Evolutionary conservation across 2,113 vertebrate genomes (phyloP).

Genomic region (Paraplagusia blochii): DNA sequence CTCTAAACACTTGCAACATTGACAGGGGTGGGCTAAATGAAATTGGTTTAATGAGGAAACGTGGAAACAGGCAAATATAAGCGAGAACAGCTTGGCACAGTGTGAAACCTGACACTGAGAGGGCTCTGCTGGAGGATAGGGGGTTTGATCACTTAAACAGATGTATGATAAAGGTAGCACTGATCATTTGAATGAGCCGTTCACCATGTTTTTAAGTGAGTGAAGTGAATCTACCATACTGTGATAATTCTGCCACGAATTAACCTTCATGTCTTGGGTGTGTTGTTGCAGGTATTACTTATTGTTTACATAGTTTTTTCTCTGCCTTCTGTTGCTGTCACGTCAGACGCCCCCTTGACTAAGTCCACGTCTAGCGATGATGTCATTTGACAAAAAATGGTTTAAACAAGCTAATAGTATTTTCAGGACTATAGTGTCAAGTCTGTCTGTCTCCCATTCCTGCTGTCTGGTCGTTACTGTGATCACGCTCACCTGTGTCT

Average conservation of each 20-base stretch:
- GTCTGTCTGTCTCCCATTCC: too few relatives aligned
- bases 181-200: neutral
- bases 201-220: neutral
- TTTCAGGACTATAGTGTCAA: too few relatives aligned
- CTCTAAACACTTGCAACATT: neutral
- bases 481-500: too few relatives aligned
- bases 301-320: too few relatives aligned
- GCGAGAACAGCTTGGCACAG: neutral
- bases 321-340: too few relatives aligned
- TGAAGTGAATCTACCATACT: neutral
- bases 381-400: too few relatives aligned
- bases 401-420: too few relatives aligned
- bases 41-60: neutral
- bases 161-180: neutral
- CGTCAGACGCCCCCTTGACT: too few relatives aligned
- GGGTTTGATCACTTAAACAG: neutral
- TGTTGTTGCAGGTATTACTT: neutral
- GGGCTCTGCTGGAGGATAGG: neutral
- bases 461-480: too few relatives aligned
- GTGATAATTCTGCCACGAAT: neutral
- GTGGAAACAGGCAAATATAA: neutral
- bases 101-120: neutral
- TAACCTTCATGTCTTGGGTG: neutral
- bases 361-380: too few relatives aligned
- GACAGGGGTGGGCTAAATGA: neutral